Base-by-base conservation (phyloP, 2,797 vertebrate species). In the Enteromius fasciolatus region DNA sequence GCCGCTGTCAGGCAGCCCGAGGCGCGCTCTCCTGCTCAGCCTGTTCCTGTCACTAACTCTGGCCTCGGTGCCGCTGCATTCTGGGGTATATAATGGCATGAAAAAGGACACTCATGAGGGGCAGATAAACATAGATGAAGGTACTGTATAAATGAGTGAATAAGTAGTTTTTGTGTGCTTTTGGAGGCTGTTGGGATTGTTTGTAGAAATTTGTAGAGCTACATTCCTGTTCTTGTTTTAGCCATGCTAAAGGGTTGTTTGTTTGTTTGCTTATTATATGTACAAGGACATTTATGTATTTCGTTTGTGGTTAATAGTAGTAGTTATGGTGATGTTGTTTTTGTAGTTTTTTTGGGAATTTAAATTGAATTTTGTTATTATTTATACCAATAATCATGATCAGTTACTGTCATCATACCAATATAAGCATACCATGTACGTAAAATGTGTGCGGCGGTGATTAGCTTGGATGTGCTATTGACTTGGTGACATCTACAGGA, bases 21-120 rank as follows among this genome's bases (percentile, higher is more conserved):
- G 95, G 96, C 95, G 95, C 93, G 86, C 88, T 95, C 96, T 95
- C 95, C 95, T 91, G 94, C 94, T 96, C 96, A 96, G 95, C 94
- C 92, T 93, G 92, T 84, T 86, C 93, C 89, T 92, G 90, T 92
- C 92, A 88, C 92, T 87, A 87, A 83, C 89, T 25, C 85, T 88
- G 81, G 70, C 87, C 86, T 7, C 77, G 78, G 85, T 83, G 80
- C 86, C 83, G 48, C 64, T 61, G 81, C 52, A 70, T 69, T 76
- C 50, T 83, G 64, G 75, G 81, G 77, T 61, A 76, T 83, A 83
- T 17, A 59, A 70, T 83, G 81, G 81, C 74, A 77, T 83, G 41
- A 83, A 77, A 54, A 61, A 33, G 50, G 25, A 76, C 52, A n/a
- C 31, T 75, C 48, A 69, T 23, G 20, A 61, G 52, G 39, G 41